phyloP scores from a whole-genome alignment of 2,113 vertebrate genomes.

The Oxyura jamaicensis region DNA sequence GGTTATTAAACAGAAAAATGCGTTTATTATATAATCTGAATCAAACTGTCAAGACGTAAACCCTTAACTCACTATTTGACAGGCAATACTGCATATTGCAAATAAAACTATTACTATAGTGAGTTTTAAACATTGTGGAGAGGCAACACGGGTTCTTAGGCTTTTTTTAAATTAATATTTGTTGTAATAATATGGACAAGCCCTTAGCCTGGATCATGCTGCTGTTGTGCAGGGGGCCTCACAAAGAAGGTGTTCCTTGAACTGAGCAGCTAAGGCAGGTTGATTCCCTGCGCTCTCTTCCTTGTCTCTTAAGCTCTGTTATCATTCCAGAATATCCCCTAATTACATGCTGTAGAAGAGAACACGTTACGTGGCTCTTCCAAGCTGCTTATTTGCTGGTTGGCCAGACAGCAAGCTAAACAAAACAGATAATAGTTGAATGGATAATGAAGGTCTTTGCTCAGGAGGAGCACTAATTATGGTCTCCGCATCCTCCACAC shows the following conservation, averaged over 20 bases:
- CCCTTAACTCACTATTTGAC: not conserved
- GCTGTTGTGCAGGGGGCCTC: not conserved
- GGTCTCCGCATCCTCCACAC: not conserved
- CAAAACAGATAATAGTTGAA: slow-evolving; percentile 16
- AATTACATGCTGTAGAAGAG: slow-evolving; percentile 13
- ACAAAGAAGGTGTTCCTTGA: not conserved
- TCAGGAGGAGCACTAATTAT: not conserved
- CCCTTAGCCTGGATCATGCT: not conserved
- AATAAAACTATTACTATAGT: not conserved
- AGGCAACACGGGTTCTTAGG: not conserved
- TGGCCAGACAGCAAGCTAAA: slow-evolving; percentile 35
- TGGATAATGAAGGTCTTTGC: not conserved
- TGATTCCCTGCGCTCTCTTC: not conserved
- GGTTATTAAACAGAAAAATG: not conserved
- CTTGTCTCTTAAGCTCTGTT: not conserved
- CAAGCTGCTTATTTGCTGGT: not conserved
- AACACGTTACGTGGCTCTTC: not conserved
- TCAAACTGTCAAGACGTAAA: not conserved
- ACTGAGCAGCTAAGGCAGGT: not conserved
- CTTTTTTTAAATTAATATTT: not conserved
- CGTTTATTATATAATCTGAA: not conserved
- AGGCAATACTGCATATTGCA: not conserved
- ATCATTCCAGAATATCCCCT: not conserved
- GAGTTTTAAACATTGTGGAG: not conserved
- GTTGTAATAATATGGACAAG: not conserved